Evolutionary conservation across 2,113 vertebrate genomes (phyloP).

Genomic region (Dromas ardeola): DNA sequence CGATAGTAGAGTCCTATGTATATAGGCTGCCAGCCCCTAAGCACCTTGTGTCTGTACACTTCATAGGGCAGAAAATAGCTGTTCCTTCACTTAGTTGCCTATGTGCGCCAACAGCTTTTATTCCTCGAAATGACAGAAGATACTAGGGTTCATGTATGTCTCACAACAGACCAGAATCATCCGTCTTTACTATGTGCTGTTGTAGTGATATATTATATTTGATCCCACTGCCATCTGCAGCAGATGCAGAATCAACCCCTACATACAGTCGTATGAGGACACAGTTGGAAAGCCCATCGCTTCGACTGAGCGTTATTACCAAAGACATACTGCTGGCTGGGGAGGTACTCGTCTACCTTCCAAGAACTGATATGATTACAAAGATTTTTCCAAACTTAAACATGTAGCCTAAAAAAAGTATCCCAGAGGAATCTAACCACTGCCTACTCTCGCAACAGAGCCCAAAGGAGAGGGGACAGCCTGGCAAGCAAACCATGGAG

Average conservation of each 20-base stretch:
- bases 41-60: background rate
- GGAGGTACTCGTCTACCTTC: background rate
- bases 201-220: background rate
- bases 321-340: background rate
- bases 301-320: background rate
- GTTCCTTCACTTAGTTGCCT: background rate
- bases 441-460: background rate
- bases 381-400: background rate
- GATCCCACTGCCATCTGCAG: background rate
- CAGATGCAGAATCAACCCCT: background rate
- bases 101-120: background rate
- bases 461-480: background rate
- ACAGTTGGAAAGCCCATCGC: background rate
- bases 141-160: background rate
- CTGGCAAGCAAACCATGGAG: background rate
- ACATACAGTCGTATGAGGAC: background rate
- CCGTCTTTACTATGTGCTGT: background rate
- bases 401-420: background rate
- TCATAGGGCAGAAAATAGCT: background rate
- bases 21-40: background rate
- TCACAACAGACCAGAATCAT: background rate
- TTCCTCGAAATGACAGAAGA: background rate
- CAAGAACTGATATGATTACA: background rate
- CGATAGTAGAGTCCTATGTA: background rate
- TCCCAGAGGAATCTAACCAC: background rate